These are phyloP conservation scores for Clanis bilineata DNA, from an alignment of 2,888 invertebrate species.

Conservation along the genomic window DNA sequence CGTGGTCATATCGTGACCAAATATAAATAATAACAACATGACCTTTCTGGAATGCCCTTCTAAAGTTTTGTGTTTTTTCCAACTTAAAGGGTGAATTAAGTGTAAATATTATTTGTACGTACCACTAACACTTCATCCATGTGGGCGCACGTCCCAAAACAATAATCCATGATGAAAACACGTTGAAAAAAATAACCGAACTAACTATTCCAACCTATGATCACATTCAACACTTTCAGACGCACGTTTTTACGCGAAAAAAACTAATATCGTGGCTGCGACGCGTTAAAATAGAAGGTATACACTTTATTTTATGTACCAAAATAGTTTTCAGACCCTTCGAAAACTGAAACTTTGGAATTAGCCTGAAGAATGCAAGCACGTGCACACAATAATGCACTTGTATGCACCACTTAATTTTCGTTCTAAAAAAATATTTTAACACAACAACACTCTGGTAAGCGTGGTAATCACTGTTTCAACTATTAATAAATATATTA, in stretches of 20 bases:
- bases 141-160: slow-evolving; percentile 41
- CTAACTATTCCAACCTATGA: slow-evolving; percentile 53
- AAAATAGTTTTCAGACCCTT: slow-evolving; percentile 35
- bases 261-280: slow-evolving; percentile 22
- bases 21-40: slow-evolving; percentile 30
- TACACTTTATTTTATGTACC: slow-evolving; percentile 29
- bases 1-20: background rate
- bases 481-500: slow-evolving; percentile 31
- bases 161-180: slow-evolving; percentile 47
- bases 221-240: slow-evolving; percentile 51
- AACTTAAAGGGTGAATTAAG: slow-evolving; percentile 5
- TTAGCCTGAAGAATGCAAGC: slow-evolving; percentile 75
- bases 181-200: slow-evolving; percentile 59
- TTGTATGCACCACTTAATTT: slow-evolving; percentile 52
- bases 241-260: slow-evolving; percentile 48
- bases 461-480: slow-evolving; percentile 28
- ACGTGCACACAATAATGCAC: slow-evolving; percentile 75
- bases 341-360: slow-evolving; percentile 54
- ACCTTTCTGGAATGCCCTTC: slow-evolving; percentile 48
- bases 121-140: slow-evolving; percentile 74
- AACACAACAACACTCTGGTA: slow-evolving; percentile 22
- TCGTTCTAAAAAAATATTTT: slow-evolving; percentile 30
- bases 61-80: slow-evolving; percentile 35
- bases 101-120: slow-evolving; percentile 40
- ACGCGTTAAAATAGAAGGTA: background rate